Evolutionary conservation across 2,888 invertebrate genomes (phyloP), one percentile per base, ranked within the genome.

Genomic region (Hipparchia sbordonii): DNA sequence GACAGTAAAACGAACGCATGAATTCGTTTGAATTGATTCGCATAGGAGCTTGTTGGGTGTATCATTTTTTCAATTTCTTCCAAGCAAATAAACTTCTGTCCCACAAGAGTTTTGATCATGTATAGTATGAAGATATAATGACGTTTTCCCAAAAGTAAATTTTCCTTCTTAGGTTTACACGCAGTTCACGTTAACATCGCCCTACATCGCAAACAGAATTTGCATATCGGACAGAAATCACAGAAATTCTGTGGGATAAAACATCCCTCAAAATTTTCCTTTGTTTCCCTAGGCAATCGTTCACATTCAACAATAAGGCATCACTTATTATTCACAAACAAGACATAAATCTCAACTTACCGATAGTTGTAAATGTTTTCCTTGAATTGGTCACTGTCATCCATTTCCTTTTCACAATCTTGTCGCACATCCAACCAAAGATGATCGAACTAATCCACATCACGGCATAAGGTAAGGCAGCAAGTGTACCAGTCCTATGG

Each of bases 351-450:
- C 23, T 23, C 1, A 33, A 56, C 94, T 90, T 89, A 96, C 96
- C 96, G 77, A 96, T 90, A 52, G 95, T 96, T 0, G 96, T 96
- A 83, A 96, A 96, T 54, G 95, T 85, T 84, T 96, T 96, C 76
- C 96, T 93, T 0, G 95, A 94, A 74, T 86, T 92, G 1, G 94
- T 93, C 3, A 95, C 90, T 1, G 88, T 93, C 82, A 96, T 89
- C 78, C 94, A 94, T 57, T 94, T 91, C 67, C 89, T 94, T 72
- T 94, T 94, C 33, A 96, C 95, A 75, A 96, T 86, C 88, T 95
- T 95, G 82, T 97, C 97, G 67, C 96, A 96, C 0, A 96, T 62
- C 76, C 95, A 94, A 2, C 96, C 96, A 45, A 96, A 95, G 75
- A 87, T 79, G 82, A 96, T 94, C 0, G 96, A 95, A 0, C 95